Conservation (phyloP, 1,140 invertebrate species). For the Pseudomyrmex cubaensis region DNA sequence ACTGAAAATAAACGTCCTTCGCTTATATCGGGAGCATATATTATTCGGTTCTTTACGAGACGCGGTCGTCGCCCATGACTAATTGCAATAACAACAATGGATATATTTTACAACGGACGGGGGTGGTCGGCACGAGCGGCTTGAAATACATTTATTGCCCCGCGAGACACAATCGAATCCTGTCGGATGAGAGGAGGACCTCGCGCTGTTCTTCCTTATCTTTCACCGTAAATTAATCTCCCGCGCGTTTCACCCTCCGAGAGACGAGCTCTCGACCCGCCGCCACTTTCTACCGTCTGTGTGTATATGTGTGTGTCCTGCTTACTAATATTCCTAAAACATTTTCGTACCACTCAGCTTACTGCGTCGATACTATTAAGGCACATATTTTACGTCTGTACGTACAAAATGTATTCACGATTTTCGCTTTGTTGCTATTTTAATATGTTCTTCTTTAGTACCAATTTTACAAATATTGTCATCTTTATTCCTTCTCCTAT, state of each 20-base stretch:
- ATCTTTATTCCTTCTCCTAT: neutral
- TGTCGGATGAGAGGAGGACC: slow-evolving; percentile 72
- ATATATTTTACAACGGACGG: slow-evolving; percentile 81
- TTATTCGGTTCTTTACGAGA: slow-evolving; percentile 80
- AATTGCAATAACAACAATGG: slow-evolving; percentile 84
- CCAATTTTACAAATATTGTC: slow-evolving; percentile 5
- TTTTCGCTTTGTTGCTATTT: neutral
- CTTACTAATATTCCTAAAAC: slow-evolving; percentile 79
- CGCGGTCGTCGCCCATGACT: slow-evolving; percentile 81
- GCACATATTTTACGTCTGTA: slow-evolving; percentile 42
- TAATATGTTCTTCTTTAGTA: neutral
- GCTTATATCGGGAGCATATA: slow-evolving; percentile 80
- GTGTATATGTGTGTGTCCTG: slow-evolving; percentile 20
- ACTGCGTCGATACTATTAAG: slow-evolving; percentile 64
- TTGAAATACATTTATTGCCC: slow-evolving; percentile 84
- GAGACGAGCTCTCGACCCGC: slow-evolving; percentile 51
- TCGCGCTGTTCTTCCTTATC: slow-evolving; percentile 82
- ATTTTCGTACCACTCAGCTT: slow-evolving; percentile 63
- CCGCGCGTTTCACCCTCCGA: slow-evolving; percentile 65
- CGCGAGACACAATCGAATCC: slow-evolving; percentile 82
- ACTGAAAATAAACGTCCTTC: slow-evolving; percentile 80
- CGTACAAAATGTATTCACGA: no score
- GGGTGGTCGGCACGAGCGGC: slow-evolving; percentile 67
- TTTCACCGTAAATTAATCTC: slow-evolving; percentile 83
- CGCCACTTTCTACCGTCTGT: slow-evolving; percentile 42